phyloP scores from a whole-genome alignment of 2,797 vertebrate genomes.

The Linurgus olivaceus region DNA sequence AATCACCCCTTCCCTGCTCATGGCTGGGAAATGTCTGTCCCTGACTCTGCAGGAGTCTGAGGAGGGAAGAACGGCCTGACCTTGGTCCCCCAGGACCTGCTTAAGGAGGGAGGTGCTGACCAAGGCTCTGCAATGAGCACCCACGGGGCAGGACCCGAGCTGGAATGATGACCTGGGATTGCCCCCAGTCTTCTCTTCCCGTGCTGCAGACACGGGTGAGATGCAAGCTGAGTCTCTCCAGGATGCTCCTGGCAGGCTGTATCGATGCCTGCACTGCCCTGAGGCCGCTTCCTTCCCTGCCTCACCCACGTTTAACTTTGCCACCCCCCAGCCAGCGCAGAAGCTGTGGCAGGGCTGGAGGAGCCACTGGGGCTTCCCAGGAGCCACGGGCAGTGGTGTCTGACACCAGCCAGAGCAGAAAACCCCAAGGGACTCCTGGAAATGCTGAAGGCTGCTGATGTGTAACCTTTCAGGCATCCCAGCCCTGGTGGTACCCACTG shows the following conservation, averaged over 20 bases:
- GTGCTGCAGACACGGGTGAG: background rate
- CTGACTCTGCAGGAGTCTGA: background rate
- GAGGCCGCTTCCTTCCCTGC: background rate
- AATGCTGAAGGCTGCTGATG: background rate
- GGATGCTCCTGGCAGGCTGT: background rate
- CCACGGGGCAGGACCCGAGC: background rate
- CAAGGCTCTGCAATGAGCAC: background rate
- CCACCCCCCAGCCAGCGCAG: background rate
- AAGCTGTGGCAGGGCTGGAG: background rate
- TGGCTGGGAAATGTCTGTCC: accelerated
- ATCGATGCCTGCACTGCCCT: background rate
- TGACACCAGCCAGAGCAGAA: background rate
- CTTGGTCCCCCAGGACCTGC: no score
- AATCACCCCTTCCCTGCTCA: background rate
- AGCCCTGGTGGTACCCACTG: background rate
- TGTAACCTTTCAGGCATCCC: background rate
- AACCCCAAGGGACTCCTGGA: background rate
- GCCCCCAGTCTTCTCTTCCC: accelerated
- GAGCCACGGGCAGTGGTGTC: accelerated
- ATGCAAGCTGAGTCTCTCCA: background rate
- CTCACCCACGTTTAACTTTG: background rate
- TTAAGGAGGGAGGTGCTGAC: background rate
- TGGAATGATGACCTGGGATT: background rate
- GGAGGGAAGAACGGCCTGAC: background rate
- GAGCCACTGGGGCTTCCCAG: accelerated